Evolutionary conservation across 2,113 vertebrate species (phyloP).

Genomic region (Platysteira castanea): DNA sequence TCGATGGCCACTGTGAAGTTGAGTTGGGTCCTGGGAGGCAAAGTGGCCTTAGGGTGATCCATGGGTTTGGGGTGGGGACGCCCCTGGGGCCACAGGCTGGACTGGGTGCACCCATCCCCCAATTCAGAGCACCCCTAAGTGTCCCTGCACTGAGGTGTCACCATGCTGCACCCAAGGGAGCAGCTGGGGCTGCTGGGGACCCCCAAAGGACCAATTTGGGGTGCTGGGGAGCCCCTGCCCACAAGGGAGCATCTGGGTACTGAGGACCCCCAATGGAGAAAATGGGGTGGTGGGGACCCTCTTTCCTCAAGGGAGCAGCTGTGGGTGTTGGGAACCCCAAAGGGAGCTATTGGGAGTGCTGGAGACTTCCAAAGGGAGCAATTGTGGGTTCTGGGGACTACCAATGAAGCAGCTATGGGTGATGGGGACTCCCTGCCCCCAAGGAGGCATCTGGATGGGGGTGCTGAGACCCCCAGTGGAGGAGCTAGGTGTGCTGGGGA

Average conservation of each 20-base stretch:
- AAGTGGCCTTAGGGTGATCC: not conserved
- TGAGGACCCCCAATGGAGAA: not conserved
- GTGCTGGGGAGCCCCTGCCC: not conserved
- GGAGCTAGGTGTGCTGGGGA: not conserved
- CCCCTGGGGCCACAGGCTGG: not conserved
- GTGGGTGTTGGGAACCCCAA: not conserved
- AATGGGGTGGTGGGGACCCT: not conserved
- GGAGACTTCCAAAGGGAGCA: not conserved
- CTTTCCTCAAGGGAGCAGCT: not conserved
- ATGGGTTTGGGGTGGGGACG: not conserved
- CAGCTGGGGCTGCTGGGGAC: not conserved
- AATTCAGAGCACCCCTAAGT: not conserved
- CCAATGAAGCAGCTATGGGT: not conserved
- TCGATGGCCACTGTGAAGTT: constrained; percentile 97
- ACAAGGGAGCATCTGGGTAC: not conserved
- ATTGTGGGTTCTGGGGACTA: not conserved
- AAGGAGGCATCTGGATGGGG: not conserved
- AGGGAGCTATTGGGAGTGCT: not conserved
- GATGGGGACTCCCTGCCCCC: not conserved
- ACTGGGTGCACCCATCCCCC: not conserved
- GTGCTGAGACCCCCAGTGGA: not conserved
- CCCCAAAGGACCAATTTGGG: not conserved
- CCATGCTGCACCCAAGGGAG: not conserved
- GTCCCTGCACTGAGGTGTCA: not conserved
- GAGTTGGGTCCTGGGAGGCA: constrained; percentile 84